A percentile compares a stretch with the other conserved stretches of the same genome.
phyloP scores from a whole-genome alignment of 2,797 vertebrate genomes.

The Pseudocheirus occidentalis region DNA sequence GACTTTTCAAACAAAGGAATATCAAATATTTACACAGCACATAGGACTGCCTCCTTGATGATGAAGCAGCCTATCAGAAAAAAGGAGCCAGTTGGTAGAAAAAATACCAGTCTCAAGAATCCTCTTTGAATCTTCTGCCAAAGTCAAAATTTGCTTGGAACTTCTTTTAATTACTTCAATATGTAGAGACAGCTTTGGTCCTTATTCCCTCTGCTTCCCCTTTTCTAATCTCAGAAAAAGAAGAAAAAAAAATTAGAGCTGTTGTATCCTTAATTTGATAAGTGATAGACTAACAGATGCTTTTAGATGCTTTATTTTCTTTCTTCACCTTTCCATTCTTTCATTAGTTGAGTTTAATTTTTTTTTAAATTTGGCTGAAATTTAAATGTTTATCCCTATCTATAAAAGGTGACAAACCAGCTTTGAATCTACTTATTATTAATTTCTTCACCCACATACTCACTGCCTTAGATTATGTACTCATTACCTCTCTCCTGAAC shows the following conservation, averaged over 20 bases:
- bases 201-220: slow-evolving; percentile 32
- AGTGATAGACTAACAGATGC: slow-evolving; percentile 49
- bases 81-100: background rate
- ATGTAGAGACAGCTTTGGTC: slow-evolving; percentile 1
- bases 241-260: background rate
- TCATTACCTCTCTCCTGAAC: background rate
- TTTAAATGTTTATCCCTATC: slow-evolving; percentile 29
- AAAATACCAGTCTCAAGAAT: background rate
- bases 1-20: slow-evolving; percentile 1
- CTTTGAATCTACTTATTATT: background rate
- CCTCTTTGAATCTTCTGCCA: background rate
- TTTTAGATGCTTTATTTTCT: slow-evolving; percentile 1
- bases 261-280: slow-evolving; percentile 26
- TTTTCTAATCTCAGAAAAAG: slow-evolving; percentile 6
- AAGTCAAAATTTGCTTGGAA: background rate
- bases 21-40: background rate
- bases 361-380: background rate
- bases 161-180: background rate
- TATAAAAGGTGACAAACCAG: slow-evolving; percentile 8
- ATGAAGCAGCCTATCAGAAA: background rate
- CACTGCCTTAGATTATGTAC: background rate
- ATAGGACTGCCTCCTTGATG: background rate
- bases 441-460: slow-evolving; percentile 1
- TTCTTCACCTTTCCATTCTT: slow-evolving; percentile 17
- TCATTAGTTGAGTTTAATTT: background rate